phyloP scores from a whole-genome alignment of 2,888 invertebrate genomes.

The Platycnemis pennipes region DNA sequence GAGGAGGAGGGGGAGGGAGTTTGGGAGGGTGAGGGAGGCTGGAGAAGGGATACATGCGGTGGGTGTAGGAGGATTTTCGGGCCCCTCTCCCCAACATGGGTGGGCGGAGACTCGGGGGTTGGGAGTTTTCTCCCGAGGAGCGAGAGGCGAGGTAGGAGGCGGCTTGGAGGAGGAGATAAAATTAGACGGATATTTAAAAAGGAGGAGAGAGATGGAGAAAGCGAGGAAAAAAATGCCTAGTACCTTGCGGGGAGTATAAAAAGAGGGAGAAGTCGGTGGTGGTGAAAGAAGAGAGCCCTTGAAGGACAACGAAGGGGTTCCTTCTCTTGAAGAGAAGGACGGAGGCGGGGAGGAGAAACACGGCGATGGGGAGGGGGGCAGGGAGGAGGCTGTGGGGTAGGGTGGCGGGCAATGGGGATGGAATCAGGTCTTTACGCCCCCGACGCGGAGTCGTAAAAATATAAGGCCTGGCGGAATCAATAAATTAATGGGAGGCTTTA shows the following conservation, averaged over 20 bases:
- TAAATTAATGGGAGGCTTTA: slow-evolving; percentile 30
- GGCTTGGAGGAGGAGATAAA: slow-evolving; percentile 21
- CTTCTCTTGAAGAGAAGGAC: background rate
- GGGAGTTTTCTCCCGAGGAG: background rate
- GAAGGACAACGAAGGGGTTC: background rate
- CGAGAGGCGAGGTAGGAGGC: background rate
- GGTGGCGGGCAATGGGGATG: background rate
- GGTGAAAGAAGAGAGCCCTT: background rate
- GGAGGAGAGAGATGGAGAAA: background rate
- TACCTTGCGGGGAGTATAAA: background rate
- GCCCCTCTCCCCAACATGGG: background rate
- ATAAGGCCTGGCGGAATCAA: background rate
- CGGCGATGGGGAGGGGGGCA: no score
- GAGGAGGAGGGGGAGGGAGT: background rate
- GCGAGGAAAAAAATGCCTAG: background rate
- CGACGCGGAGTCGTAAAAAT: background rate
- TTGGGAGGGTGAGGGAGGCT: background rate
- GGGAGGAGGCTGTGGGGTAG: background rate
- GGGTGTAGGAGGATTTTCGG: background rate
- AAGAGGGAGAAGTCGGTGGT: background rate
- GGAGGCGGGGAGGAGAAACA: no score
- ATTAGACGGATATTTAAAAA: slow-evolving; percentile 57
- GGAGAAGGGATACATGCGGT: background rate
- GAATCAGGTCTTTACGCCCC: background rate
- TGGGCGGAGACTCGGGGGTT: background rate